These are phyloP conservation scores for Ammospiza nelsoni DNA, from an alignment of 2,113 vertebrate genomes.

Conservation along the genomic window DNA sequence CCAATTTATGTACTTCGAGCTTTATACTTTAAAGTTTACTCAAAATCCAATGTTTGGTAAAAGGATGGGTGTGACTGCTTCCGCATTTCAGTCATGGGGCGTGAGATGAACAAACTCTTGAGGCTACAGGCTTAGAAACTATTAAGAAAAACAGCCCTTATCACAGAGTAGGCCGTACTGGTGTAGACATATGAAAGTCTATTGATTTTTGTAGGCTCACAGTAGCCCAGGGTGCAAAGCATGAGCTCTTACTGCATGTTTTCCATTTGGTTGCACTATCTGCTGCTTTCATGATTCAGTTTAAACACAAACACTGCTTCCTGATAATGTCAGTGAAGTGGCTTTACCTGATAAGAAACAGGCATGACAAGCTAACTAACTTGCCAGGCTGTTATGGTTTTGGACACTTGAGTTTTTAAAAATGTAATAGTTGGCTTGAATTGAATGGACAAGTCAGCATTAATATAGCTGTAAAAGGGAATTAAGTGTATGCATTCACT, in stretches of 20 bases:
- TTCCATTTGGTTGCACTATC: not conserved
- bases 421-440: not conserved
- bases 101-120: not conserved
- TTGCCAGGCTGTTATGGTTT: not conserved
- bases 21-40: not conserved
- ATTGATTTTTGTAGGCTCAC: not conserved
- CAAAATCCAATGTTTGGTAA: not conserved
- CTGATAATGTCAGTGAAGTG: not conserved
- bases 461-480: not conserved
- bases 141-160: not conserved
- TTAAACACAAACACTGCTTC: conserved; percentile 14
- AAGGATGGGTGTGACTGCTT: not conserved
- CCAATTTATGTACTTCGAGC: not conserved
- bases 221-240: not conserved
- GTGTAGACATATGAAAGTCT: not conserved
- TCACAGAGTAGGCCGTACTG: not conserved
- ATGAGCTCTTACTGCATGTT: not conserved
- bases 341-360: not conserved
- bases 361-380: not conserved
- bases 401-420: not conserved
- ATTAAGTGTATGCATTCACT: not conserved
- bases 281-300: not conserved
- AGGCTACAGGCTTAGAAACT: not conserved
- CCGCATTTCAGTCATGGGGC: not conserved
- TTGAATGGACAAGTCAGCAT: not conserved